Percentiles rank a stretch among this genome's conserved stretches.
These are phyloP conservation scores for Zonotrichia leucophrys DNA, from an alignment of 2,113 vertebrate species.

Conservation along the genomic window DNA sequence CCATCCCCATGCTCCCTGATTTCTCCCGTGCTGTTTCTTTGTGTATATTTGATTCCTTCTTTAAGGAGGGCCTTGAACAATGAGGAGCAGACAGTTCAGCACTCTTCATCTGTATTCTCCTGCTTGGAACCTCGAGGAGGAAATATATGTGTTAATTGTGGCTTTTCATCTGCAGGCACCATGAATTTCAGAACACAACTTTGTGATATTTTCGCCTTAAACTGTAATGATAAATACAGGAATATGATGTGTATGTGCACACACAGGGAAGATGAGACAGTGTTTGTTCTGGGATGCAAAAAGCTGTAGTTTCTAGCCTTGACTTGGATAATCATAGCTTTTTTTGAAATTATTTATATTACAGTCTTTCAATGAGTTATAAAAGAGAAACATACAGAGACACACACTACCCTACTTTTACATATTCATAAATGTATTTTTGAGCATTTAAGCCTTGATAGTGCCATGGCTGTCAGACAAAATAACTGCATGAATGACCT, in stretches of 20 bases:
- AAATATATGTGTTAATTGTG: not conserved
- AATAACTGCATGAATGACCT: not conserved
- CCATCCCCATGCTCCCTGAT: not conserved
- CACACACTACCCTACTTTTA: not conserved
- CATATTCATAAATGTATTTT: not conserved
- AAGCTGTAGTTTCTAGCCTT: not conserved
- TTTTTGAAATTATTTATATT: not conserved
- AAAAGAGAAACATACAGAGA: not conserved
- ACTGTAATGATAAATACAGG: not conserved
- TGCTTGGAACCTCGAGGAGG: not conserved
- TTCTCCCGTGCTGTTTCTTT: not conserved
- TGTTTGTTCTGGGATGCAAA: not conserved
- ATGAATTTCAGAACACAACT: rapidly evolving
- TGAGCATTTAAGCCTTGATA: not conserved
- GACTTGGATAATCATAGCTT: not conserved
- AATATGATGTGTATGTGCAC: too few relatives aligned
- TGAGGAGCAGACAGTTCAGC: not conserved
- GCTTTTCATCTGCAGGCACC: not conserved
- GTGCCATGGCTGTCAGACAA: not conserved
- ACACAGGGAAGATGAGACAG: not conserved
- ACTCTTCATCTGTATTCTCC: not conserved
- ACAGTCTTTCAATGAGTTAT: not conserved
- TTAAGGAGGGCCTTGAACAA: not conserved
- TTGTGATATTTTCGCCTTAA: not conserved
- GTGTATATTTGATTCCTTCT: not conserved